Conservation (phyloP, 2,113 vertebrate species). For the Gulo gulo region DNA sequence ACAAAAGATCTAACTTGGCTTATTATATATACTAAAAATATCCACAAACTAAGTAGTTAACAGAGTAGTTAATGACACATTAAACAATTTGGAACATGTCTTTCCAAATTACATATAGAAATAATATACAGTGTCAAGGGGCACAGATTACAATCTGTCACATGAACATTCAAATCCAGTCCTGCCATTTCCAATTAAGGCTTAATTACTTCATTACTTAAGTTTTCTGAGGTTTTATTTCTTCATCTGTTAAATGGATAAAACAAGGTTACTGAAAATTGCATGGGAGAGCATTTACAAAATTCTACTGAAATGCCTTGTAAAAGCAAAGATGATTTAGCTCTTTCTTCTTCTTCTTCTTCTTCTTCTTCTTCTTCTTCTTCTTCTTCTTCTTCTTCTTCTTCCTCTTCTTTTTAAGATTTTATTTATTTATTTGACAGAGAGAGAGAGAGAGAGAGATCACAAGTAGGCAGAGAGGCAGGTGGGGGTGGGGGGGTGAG, state of each 20-base stretch:
- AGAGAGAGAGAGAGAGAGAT: too few species aligned
- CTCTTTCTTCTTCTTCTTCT: neutral
- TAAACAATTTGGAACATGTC: neutral
- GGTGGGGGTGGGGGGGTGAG: too few species aligned
- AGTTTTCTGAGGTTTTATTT: conserved; percentile 11
- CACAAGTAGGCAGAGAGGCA: too few species aligned
- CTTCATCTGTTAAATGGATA: neutral
- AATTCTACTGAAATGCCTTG: neutral
- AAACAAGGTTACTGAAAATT: neutral
- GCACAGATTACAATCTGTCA: neutral
- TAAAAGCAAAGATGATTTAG: neutral
- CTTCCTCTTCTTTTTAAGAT: too few species aligned
- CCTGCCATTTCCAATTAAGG: neutral
- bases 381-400: too few species aligned
- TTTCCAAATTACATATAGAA: neutral
- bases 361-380: too few species aligned
- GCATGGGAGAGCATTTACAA: neutral
- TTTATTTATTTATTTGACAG: too few species aligned
- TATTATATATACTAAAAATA: neutral
- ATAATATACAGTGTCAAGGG: neutral
- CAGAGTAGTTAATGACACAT: neutral
- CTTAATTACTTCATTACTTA: neutral
- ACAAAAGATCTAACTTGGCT: neutral
- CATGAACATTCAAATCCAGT: neutral
- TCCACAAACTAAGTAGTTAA: neutral